Evolutionary conservation across 37 sponge, comb jelly and placozoan genomes (phyloP), one percentile per base, ranked within the genome.

Genomic region (Spongia lamella): DNA sequence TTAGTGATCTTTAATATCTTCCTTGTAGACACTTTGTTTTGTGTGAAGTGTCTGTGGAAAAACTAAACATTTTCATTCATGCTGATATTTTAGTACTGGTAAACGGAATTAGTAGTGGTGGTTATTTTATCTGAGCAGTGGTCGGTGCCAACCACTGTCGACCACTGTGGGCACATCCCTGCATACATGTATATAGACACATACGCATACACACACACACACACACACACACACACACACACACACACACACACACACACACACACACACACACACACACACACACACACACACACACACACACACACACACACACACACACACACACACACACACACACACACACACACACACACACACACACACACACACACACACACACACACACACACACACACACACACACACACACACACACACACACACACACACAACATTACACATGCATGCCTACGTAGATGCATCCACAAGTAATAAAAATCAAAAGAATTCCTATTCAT

Each of bases 301-400:
- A 27, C 37, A 49, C 19, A 6, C 2, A n/a, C 62, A 80, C 58
- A 61, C 38, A 80, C 59, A 70, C 71, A 70, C n/a, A 70, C 53
- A 60, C 62, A 73, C 75, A 69, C 14, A 57, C 70, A 69, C 34
- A 58, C 59, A 79, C 34, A 79, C 58, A 62, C 64, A 17, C 65
- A 61, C 53, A 61, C 51, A 43, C 53, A 39, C 51, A 9, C 26
- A 31, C 53, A 50, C 63, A 20, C n/a, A 47, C 9, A 30, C 52
- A 76, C 53, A 21, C 77, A 40, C 54, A 63, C 30, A 1, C 64
- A 63, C 77, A 76, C 64, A 76, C 51, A 47, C 16, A 19, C 53
- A 14, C 14, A 14, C 16, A 19, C 53, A 38, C 69, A 3, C 39
- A 58, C 60, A 56, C 61, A 56, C 62, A 59, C 53, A 7, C 0